Base-by-base conservation (phyloP, 1,140 invertebrate genomes). In the Meteorus sp. region DNA sequence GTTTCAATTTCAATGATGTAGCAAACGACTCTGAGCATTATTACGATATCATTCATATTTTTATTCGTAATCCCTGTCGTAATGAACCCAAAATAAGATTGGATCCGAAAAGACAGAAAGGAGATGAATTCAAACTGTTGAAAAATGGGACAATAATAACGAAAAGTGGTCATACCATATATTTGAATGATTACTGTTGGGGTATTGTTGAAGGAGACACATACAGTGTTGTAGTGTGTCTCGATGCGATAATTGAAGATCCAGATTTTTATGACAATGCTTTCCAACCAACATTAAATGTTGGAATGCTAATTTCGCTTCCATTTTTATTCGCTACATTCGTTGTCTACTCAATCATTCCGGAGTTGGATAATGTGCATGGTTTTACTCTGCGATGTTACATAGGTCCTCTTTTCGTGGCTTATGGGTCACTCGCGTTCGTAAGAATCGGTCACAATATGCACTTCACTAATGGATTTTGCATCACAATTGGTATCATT, bases 341-440 rank as follows among this genome's bases (percentile, higher is more conserved):
- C 2, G 54, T 77, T 51, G 73, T 84, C 5, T 85, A 85, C 58
- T 63, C 76, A 7, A 66, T 83, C 50, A 68, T 85, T 15, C 80
- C 73, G 0, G 82, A 84, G 45, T 56, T 85, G 8, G 65, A 77
- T n/a, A 84, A 84, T 64, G 80, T 83, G 17, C 83, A 85, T 33
- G 83, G 84, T 1, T 74, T 76, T 25, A 81, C 81, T 0, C 68
- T 85, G n/a, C 79, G 80, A 2, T 79, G 76, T 29, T 83, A 85
- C 60, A 69, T 82, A 0, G 69, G 71, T 19, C 78, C 74, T 35
- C 63, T 85, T 43, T 69, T 81, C 1, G 27, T 82, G 13, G 80
- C 82, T 13, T 85, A 84, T 44, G 61, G 65, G 1, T 66, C 68
- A 15, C 71, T 85, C 47, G 73, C 77, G 0, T 56, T 75, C 1